Percentiles rank a stretch among this genome's conserved stretches.
These are phyloP conservation scores for Oenanthe oenanthe DNA, from an alignment of 2,113 vertebrate genomes.

Conservation along the genomic window DNA sequence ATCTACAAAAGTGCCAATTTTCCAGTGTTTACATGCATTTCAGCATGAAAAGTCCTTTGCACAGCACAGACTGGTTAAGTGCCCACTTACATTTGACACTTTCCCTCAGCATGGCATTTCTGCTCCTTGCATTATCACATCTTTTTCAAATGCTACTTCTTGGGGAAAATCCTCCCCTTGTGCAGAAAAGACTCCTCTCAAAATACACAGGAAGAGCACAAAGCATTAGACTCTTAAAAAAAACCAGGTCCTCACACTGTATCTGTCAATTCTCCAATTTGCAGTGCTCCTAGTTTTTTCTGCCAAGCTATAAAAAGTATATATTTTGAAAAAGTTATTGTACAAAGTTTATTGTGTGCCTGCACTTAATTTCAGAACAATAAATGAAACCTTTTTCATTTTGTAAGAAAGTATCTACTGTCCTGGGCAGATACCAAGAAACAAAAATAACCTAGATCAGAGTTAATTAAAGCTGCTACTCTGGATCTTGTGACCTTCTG, in stretches of 20 bases:
- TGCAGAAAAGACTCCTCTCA: neutral
- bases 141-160: neutral
- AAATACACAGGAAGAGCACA: neutral
- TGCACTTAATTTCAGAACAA: neutral
- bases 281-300: neutral
- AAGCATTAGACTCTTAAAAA: neutral
- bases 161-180: neutral
- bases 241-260: neutral
- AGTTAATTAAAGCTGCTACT: neutral
- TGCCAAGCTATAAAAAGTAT: neutral
- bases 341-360: neutral
- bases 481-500: neutral
- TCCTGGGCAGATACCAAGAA: neutral
- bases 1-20: neutral
- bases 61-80: rapidly evolving
- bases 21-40: neutral
- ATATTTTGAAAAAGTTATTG: neutral
- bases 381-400: neutral
- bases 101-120: neutral
- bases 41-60: neutral
- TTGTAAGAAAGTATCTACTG: neutral
- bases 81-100: neutral
- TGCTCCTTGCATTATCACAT: neutral
- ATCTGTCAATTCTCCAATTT: neutral
- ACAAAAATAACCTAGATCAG: neutral